Evolutionary conservation across 2,113 vertebrate species (phyloP).

Genomic region (Progne subis): DNA sequence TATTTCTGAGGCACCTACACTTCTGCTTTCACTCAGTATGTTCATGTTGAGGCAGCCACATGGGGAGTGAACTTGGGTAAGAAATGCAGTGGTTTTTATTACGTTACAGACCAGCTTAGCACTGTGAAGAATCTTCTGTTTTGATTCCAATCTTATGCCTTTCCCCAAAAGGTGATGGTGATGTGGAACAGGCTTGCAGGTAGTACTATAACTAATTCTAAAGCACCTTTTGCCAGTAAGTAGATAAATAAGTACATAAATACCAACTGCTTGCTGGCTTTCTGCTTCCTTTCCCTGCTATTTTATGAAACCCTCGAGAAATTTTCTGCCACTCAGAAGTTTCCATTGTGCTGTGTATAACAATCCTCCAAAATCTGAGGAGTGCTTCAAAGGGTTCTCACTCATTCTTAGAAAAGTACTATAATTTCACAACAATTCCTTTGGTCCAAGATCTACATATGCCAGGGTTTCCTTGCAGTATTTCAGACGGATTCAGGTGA

Average conservation of each 20-base stretch:
- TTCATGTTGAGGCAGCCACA: background rate
- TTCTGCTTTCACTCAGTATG: background rate
- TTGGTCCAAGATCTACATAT: background rate
- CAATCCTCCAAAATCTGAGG: background rate
- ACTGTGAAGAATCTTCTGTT: background rate
- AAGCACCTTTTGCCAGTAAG: background rate
- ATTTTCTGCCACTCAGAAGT: background rate
- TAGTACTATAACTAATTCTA: background rate
- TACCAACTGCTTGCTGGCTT: background rate
- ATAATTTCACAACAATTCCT: background rate
- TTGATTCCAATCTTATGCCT: background rate
- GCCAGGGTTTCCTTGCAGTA: background rate
- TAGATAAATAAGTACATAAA: background rate
- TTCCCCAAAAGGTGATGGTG: background rate
- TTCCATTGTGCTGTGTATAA: background rate
- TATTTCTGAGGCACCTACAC: background rate
- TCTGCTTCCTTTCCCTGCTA: background rate
- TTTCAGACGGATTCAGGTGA: background rate
- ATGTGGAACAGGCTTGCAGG: background rate
- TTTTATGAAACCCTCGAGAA: background rate
- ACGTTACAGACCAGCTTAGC: accelerated
- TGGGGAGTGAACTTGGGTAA: background rate
- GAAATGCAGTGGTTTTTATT: background rate
- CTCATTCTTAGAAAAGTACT: background rate
- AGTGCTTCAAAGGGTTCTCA: background rate